phyloP scores from a whole-genome alignment of 2,888 invertebrate species.

The Diplazon laetatorius region DNA sequence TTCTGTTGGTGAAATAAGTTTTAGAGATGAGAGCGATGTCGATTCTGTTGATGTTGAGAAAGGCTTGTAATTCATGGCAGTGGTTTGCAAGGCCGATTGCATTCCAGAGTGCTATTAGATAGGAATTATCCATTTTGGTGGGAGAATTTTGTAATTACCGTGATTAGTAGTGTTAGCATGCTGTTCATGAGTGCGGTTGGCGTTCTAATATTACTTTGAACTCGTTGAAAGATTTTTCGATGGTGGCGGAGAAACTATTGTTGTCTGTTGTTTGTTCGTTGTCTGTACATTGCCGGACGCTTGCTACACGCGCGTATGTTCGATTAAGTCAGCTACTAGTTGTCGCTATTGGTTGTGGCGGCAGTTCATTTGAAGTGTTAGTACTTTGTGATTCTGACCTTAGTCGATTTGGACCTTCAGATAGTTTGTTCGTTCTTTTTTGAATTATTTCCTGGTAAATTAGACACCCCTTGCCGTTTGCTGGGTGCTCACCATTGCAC shows the following conservation, averaged over 20 bases:
- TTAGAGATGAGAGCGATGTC: constrained; percentile 48
- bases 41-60: constrained; percentile 50
- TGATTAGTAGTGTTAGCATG: constrained; percentile 29
- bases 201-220: constrained; percentile 35
- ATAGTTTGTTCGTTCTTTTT: constrained; percentile 16
- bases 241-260: not conserved
- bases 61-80: constrained; percentile 36
- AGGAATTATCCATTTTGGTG: constrained; percentile 22
- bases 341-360: not conserved
- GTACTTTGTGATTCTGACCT: not conserved
- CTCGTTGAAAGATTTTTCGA: constrained; percentile 27
- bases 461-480: constrained; percentile 68
- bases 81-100: constrained; percentile 36
- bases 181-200: constrained; percentile 37
- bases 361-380: not conserved
- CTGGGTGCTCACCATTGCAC: constrained; percentile 66
- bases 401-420: not conserved
- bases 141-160: constrained; percentile 32
- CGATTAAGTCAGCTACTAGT: not conserved
- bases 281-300: not conserved
- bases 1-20: constrained; percentile 63
- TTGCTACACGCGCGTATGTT: constrained; percentile 23
- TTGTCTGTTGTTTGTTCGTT: constrained; percentile 1
- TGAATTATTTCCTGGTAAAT: constrained; percentile 48
- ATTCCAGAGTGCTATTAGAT: constrained; percentile 36